Conservation (phyloP, 2,797 vertebrate species). For the Peromyscus eremicus region DNA sequence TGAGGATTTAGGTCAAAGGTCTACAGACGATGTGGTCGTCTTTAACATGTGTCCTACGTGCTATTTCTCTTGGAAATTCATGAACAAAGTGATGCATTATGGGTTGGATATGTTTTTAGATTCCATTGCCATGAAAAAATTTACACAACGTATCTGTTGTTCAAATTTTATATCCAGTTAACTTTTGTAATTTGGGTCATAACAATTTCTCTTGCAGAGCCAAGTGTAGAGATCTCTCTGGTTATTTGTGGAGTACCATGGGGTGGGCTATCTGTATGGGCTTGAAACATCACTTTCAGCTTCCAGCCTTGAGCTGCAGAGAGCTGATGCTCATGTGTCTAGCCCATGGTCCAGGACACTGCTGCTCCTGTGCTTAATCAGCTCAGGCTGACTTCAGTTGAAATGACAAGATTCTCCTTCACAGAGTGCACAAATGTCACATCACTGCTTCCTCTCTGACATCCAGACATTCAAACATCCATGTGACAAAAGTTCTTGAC, state of each 20-base stretch:
- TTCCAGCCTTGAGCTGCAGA: neutral
- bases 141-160: neutral
- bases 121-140: neutral
- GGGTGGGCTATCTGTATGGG: neutral
- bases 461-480: neutral
- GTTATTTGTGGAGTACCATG: neutral
- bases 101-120: neutral
- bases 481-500: constrained; percentile 11
- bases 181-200: neutral
- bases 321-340: neutral
- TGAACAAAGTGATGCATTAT: neutral
- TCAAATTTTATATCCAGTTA: neutral
- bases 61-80: constrained; percentile 1
- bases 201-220: neutral
- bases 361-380: neutral
- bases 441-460: neutral
- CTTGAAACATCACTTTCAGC: neutral
- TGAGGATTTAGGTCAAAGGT: neutral
- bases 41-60: neutral
- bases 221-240: neutral
- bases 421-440: neutral
- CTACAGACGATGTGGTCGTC: no score
- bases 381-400: neutral
- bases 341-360: neutral
- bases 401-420: neutral